These are phyloP conservation scores for Serinus canaria DNA, from an alignment of 2,113 vertebrate species.

Conservation along the genomic window DNA sequence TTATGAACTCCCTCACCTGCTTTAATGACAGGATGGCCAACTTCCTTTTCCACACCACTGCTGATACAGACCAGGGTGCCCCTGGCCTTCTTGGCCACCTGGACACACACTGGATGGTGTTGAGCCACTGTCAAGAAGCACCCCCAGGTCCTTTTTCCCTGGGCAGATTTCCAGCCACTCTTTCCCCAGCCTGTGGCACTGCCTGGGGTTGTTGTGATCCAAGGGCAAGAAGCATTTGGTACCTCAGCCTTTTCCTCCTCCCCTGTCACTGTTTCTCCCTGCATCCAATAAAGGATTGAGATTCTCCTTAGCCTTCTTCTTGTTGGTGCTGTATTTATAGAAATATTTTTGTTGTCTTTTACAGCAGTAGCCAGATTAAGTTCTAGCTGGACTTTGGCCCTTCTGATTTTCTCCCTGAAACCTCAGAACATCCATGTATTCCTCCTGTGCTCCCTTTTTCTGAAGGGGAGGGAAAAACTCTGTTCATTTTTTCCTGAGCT, in stretches of 20 bases:
- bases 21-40: not conserved
- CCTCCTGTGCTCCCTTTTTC: not conserved
- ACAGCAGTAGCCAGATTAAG: not conserved
- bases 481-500: not conserved
- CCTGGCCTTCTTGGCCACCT: not conserved
- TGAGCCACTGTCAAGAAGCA: not conserved
- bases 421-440: not conserved
- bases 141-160: accelerated
- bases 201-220: not conserved
- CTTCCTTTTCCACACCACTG: not conserved
- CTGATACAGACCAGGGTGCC: not conserved
- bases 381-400: not conserved
- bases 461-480: not conserved
- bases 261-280: not conserved
- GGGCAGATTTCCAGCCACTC: not conserved
- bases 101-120: accelerated
- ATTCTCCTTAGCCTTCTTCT: not conserved
- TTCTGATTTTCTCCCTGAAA: not conserved
- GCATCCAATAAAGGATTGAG: not conserved
- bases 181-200: not conserved
- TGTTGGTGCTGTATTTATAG: not conserved
- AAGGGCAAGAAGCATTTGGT: not conserved
- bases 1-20: not conserved
- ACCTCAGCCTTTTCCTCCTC: not conserved
- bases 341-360: not conserved